Evolutionary conservation across 2,888 invertebrate genomes (phyloP), one percentile per base, ranked within the genome.

Genomic region (Pyralis farinalis): DNA sequence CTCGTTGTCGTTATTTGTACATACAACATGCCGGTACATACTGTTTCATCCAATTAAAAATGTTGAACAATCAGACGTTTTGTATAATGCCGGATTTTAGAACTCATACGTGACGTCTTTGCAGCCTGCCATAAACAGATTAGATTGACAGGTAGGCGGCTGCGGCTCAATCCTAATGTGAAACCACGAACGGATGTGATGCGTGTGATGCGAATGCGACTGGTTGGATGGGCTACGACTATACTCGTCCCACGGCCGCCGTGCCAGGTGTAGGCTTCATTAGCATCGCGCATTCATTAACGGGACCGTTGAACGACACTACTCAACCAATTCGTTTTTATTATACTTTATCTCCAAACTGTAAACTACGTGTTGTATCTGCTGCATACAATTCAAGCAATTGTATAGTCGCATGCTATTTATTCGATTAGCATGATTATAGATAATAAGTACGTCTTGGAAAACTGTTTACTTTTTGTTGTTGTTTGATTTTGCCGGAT

Each of bases 261-360:
- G 38, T 37, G 43, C 53, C 75, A 78, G 74, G 71, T 78, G 76
- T 63, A 60, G 60, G 58, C 63, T 71, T 79, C 77, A 83, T 84
- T 83, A 78, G 70, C 80, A 84, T 79, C 68, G 71, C 60, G 69
- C 69, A 66, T 68, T 78, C 71, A 80, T 79, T 84, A 83, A 82
- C 82, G 79, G 80, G 66, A 80, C 64, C 57, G 54, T 55, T 63
- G 63, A 55, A 52, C 47, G 45, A 34, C 53, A 40, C 47, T 51
- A 52, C 55, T 62, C 52, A 68, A 58, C 58, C 67, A 73, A 71
- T 70, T 57, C 55, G 67, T 67, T 66, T 68, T 66, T 50, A 60
- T 51, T 57, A 63, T 67, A 67, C 64, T 63, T 58, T 57, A 67
- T 66, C 58, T 63, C 47, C 21, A 43, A 40, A 47, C 47, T 44